These are phyloP conservation scores for Ochotona princeps DNA, from an alignment of 2,113 vertebrate genomes.

Conservation along the genomic window DNA sequence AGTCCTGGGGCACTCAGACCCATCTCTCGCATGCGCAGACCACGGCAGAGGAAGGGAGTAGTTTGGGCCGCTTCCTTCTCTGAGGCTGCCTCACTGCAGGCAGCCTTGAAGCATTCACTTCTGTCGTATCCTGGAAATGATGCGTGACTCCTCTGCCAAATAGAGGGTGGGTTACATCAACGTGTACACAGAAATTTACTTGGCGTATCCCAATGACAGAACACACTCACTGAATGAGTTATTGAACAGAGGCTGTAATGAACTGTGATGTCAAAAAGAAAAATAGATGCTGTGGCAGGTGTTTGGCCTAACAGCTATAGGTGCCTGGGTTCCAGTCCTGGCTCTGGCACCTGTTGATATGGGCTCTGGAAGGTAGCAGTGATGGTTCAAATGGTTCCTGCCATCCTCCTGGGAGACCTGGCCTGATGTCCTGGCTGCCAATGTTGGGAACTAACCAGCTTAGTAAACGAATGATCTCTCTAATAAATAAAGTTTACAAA, in stretches of 20 bases:
- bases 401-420: too few relatives aligned
- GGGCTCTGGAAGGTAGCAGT: too few relatives aligned
- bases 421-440: too few relatives aligned
- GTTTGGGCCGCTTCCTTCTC: not conserved
- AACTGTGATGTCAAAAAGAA: not conserved
- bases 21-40: not conserved
- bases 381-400: too few relatives aligned
- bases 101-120: not conserved
- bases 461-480: too few relatives aligned
- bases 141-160: not conserved
- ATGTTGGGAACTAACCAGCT: too few relatives aligned
- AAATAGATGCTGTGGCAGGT: too few relatives aligned
- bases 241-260: not conserved
- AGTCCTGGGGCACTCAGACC: too few relatives aligned
- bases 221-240: not conserved
- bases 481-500: too few relatives aligned
- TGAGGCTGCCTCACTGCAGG: not conserved
- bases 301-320: too few relatives aligned
- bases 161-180: not conserved
- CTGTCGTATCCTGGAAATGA: not conserved
- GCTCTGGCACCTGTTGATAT: too few relatives aligned
- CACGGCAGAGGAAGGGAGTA: not conserved
- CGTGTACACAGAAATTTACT: not conserved
- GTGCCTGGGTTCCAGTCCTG: too few relatives aligned
- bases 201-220: not conserved